Percentiles rank a stretch among this genome's conserved stretches.
These are phyloP conservation scores for Trichopoda pennipes DNA, from an alignment of 2,888 invertebrate species.

Conservation along the genomic window DNA sequence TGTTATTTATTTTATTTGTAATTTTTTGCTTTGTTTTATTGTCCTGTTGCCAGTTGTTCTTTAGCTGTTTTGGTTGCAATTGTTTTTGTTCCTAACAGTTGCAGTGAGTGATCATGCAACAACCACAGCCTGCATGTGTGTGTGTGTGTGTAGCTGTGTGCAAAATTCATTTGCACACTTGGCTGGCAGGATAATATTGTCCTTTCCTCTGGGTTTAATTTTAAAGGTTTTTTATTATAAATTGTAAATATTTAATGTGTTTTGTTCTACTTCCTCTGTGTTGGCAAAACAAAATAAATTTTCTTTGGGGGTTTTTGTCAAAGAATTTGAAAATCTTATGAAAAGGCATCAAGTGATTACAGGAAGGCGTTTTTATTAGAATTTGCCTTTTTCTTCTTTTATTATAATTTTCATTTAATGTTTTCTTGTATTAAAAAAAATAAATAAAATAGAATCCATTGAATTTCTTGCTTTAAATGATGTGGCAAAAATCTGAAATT, in stretches of 20 bases:
- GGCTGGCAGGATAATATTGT: slow-evolving; percentile 41
- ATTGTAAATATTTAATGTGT: background rate
- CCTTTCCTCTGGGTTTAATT: slow-evolving; percentile 7
- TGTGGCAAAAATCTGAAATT: too few species aligned
- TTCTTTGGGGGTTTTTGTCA: slow-evolving; percentile 7
- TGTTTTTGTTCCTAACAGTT: slow-evolving; percentile 28
- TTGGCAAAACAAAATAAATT: slow-evolving; percentile 41
- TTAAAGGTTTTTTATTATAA: background rate
- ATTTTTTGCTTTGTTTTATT: slow-evolving; percentile 39
- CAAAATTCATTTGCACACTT: slow-evolving; percentile 62
- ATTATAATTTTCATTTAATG: too few species aligned
- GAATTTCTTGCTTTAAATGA: too few species aligned
- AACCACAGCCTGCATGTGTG: slow-evolving; percentile 46
- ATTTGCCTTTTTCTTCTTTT: background rate
- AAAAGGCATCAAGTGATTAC: slow-evolving; percentile 19
- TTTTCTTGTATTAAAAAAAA: too few species aligned
- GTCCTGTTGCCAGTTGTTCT: slow-evolving; percentile 28
- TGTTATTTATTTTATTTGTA: slow-evolving; percentile 10
- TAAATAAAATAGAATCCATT: too few species aligned
- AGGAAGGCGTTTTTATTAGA: slow-evolving; percentile 41
- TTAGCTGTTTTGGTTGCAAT: background rate
- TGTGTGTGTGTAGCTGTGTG: too few species aligned
- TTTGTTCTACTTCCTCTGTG: slow-evolving; percentile 32
- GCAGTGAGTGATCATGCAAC: slow-evolving; percentile 53
- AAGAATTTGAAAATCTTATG: background rate